A percentile compares a stretch with the other conserved stretches of the same genome.
These are phyloP conservation scores for Panonychus citri DNA, from an alignment of 1,140 invertebrate genomes.

Conservation along the genomic window DNA sequence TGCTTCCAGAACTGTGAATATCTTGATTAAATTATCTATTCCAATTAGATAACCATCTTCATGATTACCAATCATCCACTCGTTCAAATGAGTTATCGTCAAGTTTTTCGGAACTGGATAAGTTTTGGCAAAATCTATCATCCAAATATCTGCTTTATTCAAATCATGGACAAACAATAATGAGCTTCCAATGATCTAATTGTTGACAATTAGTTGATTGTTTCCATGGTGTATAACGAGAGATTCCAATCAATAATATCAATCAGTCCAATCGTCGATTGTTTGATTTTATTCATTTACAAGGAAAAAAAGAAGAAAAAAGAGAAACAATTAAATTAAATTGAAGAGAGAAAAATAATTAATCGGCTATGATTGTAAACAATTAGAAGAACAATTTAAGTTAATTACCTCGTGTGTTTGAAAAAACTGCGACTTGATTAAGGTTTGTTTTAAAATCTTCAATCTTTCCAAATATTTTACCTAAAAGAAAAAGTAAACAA, in stretches of 20 bases:
- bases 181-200: conserved; percentile 75
- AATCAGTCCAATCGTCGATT: too few relatives aligned
- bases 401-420: conserved; percentile 21
- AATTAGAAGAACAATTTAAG: too few relatives aligned
- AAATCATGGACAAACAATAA: conserved; percentile 84
- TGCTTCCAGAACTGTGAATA: conserved; percentile 14
- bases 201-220: background rate
- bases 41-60: conserved; percentile 82
- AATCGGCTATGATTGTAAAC: background rate
- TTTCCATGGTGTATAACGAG: background rate
- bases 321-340: background rate
- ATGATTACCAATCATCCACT: conserved; percentile 89
- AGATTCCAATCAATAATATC: background rate
- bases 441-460: conserved; percentile 18
- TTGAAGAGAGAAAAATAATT: background rate
- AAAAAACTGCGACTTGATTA: conserved; percentile 23
- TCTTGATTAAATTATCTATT: conserved; percentile 48
- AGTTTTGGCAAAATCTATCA: conserved; percentile 97
- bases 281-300: too few relatives aligned
- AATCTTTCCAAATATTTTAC: conserved; percentile 16
- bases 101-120: conserved; percentile 47
- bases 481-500: conserved; percentile 5
- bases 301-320: too few relatives aligned
- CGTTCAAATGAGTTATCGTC: conserved; percentile 47
- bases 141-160: conserved; percentile 65